phyloP scores from a whole-genome alignment of 1,140 invertebrate genomes.

The Trichonephila clavata region DNA sequence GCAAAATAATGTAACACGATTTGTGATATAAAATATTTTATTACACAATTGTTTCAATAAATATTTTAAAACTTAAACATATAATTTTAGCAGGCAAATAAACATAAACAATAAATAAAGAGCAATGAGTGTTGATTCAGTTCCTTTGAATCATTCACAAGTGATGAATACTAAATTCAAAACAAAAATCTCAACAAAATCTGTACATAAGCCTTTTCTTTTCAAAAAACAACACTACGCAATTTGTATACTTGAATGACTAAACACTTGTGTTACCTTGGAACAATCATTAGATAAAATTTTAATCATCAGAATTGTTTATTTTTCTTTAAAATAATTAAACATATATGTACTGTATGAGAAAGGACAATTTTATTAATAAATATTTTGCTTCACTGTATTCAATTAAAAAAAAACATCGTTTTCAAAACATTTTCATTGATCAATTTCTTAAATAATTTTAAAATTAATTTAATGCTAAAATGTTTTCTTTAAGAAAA shows the following conservation, averaged over 20 bases:
- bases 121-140: slow-evolving; percentile 71
- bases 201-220: slow-evolving; percentile 9
- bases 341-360: no score
- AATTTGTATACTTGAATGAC: neutral
- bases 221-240: neutral
- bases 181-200: neutral
- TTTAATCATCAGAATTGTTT: no score
- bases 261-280: neutral
- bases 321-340: no score
- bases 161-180: slow-evolving; percentile 33
- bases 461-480: no score
- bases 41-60: slow-evolving; percentile 74
- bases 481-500: no score
- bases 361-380: no score
- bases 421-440: no score
- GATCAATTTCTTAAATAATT: no score
- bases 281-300: no score
- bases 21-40: slow-evolving; percentile 75
- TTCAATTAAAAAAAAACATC: no score
- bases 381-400: no score
- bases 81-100: slow-evolving; percentile 35
- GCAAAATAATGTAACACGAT: neutral
- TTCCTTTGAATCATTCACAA: slow-evolving; percentile 71
- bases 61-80: slow-evolving; percentile 71
- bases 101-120: slow-evolving; percentile 56